Evolutionary conservation across 2,888 invertebrate genomes (phyloP).

Genomic region (Spodoptera exigua): DNA sequence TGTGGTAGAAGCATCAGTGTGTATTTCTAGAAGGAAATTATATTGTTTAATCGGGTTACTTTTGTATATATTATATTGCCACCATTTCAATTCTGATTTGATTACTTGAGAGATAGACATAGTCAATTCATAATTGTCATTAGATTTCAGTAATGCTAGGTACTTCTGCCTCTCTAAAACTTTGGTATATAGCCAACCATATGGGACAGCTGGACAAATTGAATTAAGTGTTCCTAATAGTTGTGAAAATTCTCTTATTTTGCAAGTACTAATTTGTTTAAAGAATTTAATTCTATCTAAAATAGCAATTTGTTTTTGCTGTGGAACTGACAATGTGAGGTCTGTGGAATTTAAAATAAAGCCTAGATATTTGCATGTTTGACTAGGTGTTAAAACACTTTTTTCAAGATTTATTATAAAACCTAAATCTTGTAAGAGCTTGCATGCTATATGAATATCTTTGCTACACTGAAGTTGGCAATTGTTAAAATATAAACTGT

Average conservation of each 20-base stretch:
- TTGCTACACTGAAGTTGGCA: neutral
- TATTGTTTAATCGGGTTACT: neutral
- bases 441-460: constrained; percentile 1
- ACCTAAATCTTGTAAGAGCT: constrained; percentile 2
- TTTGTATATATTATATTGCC: neutral
- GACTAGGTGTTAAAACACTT: constrained; percentile 1
- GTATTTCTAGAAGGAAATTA: neutral
- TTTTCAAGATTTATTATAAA: constrained; percentile 1
- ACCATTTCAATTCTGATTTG: constrained; percentile 3
- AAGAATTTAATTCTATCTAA: neutral
- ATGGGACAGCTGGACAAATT: constrained; percentile 4
- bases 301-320: neutral
- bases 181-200: constrained; percentile 11
- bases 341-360: constrained; percentile 9
- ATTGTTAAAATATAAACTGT: constrained; percentile 5
- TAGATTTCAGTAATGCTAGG: neutral
- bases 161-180: constrained; percentile 2
- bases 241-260: constrained; percentile 9
- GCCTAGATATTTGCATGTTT: constrained; percentile 4
- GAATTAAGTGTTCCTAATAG: constrained; percentile 2
- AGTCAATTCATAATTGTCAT: neutral
- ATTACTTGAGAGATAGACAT: neutral
- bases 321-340: neutral
- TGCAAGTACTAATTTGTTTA: neutral
- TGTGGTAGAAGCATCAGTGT: constrained; percentile 3